Conservation (phyloP, 2,797 vertebrate genomes). For the Spinus olivaceus region DNA sequence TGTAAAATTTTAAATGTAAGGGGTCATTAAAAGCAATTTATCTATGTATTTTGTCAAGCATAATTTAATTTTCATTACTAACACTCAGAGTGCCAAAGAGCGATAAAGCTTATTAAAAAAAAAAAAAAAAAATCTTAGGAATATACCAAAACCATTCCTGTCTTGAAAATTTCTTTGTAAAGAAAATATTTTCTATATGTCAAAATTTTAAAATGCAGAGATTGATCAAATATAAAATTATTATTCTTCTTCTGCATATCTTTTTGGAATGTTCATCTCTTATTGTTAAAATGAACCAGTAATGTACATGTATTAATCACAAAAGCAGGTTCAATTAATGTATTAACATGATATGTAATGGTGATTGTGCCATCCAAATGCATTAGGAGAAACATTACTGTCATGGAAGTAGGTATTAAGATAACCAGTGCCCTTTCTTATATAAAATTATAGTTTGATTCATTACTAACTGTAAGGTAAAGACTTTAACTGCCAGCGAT, state of each 20-base stretch:
- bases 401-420: background rate
- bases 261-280: background rate
- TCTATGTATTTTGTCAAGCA: background rate
- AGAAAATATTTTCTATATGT: background rate
- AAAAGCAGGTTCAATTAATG: background rate
- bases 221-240: background rate
- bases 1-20: background rate
- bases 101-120: fast-evolving
- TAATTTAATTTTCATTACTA: background rate
- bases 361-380: background rate
- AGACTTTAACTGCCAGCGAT: background rate
- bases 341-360: background rate
- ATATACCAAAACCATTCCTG: fast-evolving
- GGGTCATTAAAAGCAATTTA: background rate
- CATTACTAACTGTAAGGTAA: background rate
- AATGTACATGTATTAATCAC: background rate
- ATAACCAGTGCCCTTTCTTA: background rate
- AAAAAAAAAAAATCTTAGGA: background rate
- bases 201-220: background rate
- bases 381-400: background rate
- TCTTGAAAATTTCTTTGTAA: background rate
- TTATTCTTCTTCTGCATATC: background rate
- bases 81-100: background rate
- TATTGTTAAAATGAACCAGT: background rate
- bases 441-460: conserved; percentile 10